Percentiles rank a stretch among this genome's conserved stretches.
phyloP scores from a whole-genome alignment of 2,113 vertebrate species.

The Sinocyclocheilus anophthalmus region DNA sequence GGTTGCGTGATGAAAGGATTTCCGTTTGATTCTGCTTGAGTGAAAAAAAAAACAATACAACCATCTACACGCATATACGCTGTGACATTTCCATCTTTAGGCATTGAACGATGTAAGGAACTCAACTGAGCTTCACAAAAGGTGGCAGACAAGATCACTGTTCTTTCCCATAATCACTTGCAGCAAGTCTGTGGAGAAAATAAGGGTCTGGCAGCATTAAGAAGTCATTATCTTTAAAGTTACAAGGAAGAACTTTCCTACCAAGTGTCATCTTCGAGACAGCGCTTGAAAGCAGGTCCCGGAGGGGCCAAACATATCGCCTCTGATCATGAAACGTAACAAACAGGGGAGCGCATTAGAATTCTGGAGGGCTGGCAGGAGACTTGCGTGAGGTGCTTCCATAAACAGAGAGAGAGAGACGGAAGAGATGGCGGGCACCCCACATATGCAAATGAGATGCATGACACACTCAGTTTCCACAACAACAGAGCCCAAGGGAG shows the following conservation, averaged over 20 bases:
- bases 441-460: conserved; percentile 48
- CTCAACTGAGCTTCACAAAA: background rate
- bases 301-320: conserved; percentile 36
- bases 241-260: conserved; percentile 28
- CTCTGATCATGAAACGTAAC: conserved; percentile 59
- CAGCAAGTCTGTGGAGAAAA: background rate
- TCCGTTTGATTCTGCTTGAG: background rate
- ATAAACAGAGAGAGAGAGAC: conserved; percentile 28
- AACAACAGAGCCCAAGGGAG: conserved; percentile 39
- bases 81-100: background rate
- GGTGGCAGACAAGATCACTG: background rate
- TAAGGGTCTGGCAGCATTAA: conserved; percentile 17
- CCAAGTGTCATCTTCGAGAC: conserved; percentile 30
- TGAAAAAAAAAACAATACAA: background rate
- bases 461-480: conserved; percentile 44
- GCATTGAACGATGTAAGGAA: background rate
- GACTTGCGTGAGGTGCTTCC: conserved; percentile 32
- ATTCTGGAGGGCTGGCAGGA: conserved; percentile 30
- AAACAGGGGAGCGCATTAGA: conserved; percentile 18
- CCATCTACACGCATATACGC: background rate
- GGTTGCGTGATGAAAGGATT: background rate
- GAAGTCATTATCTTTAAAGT: conserved; percentile 41
- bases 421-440: conserved; percentile 37
- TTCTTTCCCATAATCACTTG: background rate
- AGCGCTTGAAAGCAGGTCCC: conserved; percentile 39